These are phyloP conservation scores for Equus quagga DNA, from an alignment of 2,113 vertebrate species.

Conservation along the genomic window DNA sequence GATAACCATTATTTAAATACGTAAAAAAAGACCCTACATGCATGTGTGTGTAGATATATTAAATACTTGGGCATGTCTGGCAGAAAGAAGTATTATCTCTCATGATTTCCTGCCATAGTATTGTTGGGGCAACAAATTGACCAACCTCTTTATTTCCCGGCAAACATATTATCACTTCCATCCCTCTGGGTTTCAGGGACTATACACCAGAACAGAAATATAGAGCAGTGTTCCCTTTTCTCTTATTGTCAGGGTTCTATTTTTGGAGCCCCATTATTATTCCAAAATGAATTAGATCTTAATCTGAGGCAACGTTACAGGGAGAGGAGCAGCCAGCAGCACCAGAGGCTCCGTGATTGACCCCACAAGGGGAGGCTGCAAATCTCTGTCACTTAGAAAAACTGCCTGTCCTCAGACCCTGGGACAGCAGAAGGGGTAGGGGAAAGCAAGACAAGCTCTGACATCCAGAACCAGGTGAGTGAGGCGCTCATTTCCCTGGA, in stretches of 20 bases:
- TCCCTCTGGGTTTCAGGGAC: neutral
- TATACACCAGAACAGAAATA: neutral
- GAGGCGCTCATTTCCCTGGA: accelerated
- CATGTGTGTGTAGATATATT: neutral
- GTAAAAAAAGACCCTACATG: neutral
- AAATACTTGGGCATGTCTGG: neutral
- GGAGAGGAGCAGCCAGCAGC: neutral
- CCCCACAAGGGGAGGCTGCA: neutral
- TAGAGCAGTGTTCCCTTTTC: neutral
- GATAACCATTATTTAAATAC: neutral
- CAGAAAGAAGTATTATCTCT: neutral
- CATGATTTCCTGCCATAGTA: neutral
- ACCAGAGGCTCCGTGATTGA: neutral
- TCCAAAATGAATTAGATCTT: conserved; percentile 7
- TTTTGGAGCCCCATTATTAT: neutral
- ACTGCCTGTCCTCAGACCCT: neutral
- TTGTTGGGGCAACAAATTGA: neutral
- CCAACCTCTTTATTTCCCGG: neutral
- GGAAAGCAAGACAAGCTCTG: neutral
- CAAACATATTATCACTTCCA: accelerated
- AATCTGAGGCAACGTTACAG: neutral
- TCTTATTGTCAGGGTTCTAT: neutral
- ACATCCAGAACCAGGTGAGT: accelerated
- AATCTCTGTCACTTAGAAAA: neutral
- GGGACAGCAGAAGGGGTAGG: neutral